Percentiles rank a stretch among this genome's conserved stretches.
Conservation (phyloP, 2,888 invertebrate species). For the Ornithoptera priamus region DNA sequence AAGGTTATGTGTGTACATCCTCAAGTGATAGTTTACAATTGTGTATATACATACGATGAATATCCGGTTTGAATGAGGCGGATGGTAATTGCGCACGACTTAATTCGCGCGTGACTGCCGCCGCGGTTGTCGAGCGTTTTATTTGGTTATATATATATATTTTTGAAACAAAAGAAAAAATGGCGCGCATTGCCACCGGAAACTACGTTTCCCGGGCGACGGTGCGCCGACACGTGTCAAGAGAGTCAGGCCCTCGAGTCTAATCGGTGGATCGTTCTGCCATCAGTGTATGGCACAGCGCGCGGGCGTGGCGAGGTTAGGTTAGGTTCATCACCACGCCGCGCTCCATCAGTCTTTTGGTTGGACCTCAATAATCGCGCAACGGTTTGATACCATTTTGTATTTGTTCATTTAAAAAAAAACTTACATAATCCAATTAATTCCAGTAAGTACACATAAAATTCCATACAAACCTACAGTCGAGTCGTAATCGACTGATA, state of each 20-base stretch:
- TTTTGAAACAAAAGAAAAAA: constrained; percentile 41
- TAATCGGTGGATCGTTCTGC: constrained; percentile 37
- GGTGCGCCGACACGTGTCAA: constrained; percentile 32
- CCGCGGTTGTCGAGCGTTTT: constrained; percentile 20
- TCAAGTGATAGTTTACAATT: constrained; percentile 17
- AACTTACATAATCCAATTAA: no score
- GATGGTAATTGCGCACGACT: constrained; percentile 26
- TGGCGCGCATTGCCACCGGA: constrained; percentile 36
- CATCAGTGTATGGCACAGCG: constrained; percentile 47
- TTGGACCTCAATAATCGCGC: neutral
- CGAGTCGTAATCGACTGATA: no score
- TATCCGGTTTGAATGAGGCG: neutral
- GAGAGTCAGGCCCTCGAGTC: constrained; percentile 44
- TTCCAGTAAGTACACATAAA: neutral
- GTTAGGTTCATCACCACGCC: constrained; percentile 28
- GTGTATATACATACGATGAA: constrained; percentile 15
- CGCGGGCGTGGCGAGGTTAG: constrained; percentile 1
- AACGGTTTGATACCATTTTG: neutral
- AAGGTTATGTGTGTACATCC: no score
- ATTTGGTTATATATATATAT: constrained; percentile 48
- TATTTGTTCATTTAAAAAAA: no score
- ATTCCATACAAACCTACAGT: neutral
- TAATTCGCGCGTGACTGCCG: constrained; percentile 16
- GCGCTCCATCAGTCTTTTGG: constrained; percentile 10
- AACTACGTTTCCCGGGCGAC: constrained; percentile 46